Conservation (phyloP, 2,113 vertebrate species). For the Cynopterus brachyotis region DNA sequence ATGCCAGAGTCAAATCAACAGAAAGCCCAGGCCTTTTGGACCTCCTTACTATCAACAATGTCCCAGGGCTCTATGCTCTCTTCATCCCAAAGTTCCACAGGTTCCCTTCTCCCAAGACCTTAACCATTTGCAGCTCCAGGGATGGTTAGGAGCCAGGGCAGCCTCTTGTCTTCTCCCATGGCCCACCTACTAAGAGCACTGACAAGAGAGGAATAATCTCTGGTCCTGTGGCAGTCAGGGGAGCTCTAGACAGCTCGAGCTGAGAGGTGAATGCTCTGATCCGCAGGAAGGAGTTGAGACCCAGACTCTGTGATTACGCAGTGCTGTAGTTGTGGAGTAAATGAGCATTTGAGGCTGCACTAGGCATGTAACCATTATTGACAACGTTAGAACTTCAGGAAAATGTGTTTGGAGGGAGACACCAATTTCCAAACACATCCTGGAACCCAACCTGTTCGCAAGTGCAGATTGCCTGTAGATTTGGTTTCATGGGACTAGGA, state of each 20-base stretch:
- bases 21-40: neutral
- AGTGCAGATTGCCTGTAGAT: neutral
- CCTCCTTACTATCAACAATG: neutral
- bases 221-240: neutral
- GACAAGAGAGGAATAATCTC: neutral
- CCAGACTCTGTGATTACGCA: neutral
- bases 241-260: neutral
- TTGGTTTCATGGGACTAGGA: neutral
- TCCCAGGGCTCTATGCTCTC: neutral
- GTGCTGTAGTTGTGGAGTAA: neutral
- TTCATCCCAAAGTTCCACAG: neutral
- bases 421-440: neutral
- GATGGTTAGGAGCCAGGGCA: neutral
- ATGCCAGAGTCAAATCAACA: neutral
- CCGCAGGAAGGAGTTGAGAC: neutral
- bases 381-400: neutral
- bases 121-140: neutral
- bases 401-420: neutral
- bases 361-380: neutral
- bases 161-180: neutral
- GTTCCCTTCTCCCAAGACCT: neutral
- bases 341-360: neutral
- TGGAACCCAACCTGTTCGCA: neutral
- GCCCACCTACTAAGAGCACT: neutral
- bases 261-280: accelerated